Evolutionary conservation across 2,113 vertebrate genomes (phyloP).

Genomic region (Morone saxatilis): DNA sequence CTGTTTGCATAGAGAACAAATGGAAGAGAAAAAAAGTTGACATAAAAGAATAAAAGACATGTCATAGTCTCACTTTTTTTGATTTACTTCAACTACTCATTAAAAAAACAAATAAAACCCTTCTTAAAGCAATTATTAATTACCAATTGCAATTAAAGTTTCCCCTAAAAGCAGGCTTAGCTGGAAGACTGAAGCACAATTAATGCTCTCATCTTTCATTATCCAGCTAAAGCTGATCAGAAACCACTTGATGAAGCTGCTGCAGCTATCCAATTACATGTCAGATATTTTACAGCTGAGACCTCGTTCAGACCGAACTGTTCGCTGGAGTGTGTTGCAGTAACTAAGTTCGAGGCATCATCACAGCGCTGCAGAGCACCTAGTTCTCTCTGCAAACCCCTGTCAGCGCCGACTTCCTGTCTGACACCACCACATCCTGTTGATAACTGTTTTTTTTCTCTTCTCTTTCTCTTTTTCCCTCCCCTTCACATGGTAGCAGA

Average conservation of each 20-base stretch:
- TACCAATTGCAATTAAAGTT: background rate
- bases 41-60: background rate
- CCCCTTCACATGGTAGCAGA: conserved; percentile 54
- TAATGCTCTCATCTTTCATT: background rate
- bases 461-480: background rate
- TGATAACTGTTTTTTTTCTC: conserved; percentile 56
- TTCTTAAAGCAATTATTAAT: background rate
- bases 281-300: background rate
- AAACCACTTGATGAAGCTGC: background rate
- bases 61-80: background rate
- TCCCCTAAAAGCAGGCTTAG: background rate
- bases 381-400: conserved; percentile 28
- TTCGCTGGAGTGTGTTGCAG: background rate
- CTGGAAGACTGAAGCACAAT: background rate
- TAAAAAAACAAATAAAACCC: background rate
- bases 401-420: conserved; percentile 78
- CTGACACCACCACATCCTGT: conserved; percentile 84
- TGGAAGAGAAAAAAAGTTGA: background rate
- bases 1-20: background rate
- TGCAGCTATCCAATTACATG: background rate
- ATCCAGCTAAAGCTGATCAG: background rate
- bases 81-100: background rate
- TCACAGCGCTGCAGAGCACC: conserved; percentile 17
- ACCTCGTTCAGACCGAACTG: too few relatives aligned
- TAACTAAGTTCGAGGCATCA: background rate